Conservation (phyloP, 2,888 invertebrate genomes). For the Dione vanillae region DNA sequence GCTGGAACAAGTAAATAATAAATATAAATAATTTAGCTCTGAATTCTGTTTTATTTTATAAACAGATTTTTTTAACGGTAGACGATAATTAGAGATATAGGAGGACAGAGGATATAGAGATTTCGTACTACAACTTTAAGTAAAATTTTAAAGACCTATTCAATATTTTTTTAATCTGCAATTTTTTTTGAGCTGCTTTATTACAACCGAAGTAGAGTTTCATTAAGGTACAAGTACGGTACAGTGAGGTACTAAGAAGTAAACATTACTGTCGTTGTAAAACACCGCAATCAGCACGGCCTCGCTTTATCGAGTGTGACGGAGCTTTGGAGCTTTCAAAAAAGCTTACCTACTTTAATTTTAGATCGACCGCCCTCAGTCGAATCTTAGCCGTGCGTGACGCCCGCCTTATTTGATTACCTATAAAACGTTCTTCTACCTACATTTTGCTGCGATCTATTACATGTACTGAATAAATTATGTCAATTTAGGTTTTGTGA, state of each 20-base stretch:
- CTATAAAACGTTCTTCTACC: slow-evolving; percentile 63
- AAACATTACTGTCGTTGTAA: slow-evolving; percentile 15
- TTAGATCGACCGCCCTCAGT: slow-evolving; percentile 56
- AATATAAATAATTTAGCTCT: too few species aligned
- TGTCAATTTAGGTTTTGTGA: not conserved
- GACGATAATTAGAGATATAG: too few species aligned
- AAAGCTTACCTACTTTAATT: slow-evolving; percentile 81
- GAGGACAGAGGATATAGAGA: too few species aligned
- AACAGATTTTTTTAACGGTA: too few species aligned
- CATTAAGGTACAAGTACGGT: slow-evolving; percentile 5
- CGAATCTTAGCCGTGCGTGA: slow-evolving; percentile 70
- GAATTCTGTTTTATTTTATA: too few species aligned
- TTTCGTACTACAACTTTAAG: too few species aligned
- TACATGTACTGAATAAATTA: slow-evolving; percentile 36
- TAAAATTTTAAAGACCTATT: too few species aligned
- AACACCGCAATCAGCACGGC: slow-evolving; percentile 74
- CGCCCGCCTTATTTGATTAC: slow-evolving; percentile 77
- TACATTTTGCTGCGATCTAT: slow-evolving; percentile 38
- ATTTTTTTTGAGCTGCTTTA: too few species aligned
- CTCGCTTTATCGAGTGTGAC: slow-evolving; percentile 81
- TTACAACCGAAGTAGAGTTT: not conserved
- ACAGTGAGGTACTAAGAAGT: not conserved
- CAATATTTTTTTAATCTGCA: too few species aligned
- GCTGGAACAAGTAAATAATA: too few species aligned
- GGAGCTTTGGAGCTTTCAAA: slow-evolving; percentile 71